phyloP scores from a whole-genome alignment of 2,113 vertebrate genomes.

The Antigone vipio region DNA sequence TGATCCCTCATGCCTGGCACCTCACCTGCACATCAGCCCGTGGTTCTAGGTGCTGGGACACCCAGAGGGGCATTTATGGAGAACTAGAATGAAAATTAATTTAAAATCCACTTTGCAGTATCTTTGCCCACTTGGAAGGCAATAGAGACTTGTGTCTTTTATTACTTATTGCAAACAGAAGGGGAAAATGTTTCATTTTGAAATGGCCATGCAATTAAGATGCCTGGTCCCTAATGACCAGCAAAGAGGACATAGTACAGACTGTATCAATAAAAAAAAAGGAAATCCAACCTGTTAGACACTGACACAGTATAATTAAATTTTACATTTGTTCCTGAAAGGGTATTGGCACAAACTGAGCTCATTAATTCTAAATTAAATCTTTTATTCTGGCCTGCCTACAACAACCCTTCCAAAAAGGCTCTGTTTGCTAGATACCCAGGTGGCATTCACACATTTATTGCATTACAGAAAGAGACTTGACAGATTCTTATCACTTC shows the following conservation, averaged over 20 bases:
- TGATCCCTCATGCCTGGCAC: neutral
- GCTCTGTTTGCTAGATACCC: neutral
- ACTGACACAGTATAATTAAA: neutral
- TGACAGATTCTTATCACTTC: conserved; percentile 12
- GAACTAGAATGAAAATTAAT: neutral
- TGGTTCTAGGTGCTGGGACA: neutral
- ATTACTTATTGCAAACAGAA: neutral
- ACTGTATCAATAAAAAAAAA: neutral
- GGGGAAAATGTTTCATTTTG: neutral
- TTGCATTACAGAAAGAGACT: neutral
- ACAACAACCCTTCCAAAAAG: neutral
- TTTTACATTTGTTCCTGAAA: conserved; percentile 12
- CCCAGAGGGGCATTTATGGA: rapidly evolving
- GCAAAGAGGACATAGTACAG: neutral
- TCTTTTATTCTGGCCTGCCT: neutral
- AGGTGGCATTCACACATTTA: neutral
- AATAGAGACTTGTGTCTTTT: neutral
- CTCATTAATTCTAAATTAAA: conserved; percentile 23
- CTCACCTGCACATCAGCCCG: neutral
- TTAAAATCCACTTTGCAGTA: neutral
- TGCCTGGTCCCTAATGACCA: neutral
- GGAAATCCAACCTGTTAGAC: neutral
- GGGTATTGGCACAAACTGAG: neutral
- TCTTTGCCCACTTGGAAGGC: neutral
- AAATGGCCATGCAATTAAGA: neutral